These are phyloP conservation scores for Molossus alvarezi DNA, from an alignment of 2,797 vertebrate species.

Conservation along the genomic window DNA sequence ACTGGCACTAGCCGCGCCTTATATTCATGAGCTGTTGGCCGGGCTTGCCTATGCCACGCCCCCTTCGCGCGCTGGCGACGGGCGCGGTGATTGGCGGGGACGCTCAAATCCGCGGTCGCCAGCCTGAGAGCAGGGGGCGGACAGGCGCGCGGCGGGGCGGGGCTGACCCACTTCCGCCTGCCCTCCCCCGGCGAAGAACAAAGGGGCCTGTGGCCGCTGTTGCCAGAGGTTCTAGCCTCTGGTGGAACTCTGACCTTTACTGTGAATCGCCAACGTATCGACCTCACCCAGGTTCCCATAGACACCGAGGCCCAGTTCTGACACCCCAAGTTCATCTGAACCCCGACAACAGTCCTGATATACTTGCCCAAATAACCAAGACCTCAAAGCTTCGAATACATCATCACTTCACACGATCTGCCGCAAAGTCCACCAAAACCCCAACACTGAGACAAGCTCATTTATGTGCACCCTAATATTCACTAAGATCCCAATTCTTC, in stretches of 20 bases:
- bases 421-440: neutral
- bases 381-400: neutral
- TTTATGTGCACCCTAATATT: neutral
- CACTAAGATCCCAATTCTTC: neutral
- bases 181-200: neutral
- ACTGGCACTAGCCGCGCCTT: accelerated
- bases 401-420: neutral
- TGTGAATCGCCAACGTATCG: neutral
- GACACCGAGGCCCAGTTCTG: neutral
- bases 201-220: neutral
- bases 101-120: neutral
- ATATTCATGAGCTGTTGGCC: conserved; percentile 68
- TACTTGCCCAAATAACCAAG: neutral
- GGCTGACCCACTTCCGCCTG: conserved; percentile 75
- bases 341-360: neutral
- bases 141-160: neutral
- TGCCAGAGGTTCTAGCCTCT: neutral
- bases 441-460: neutral
- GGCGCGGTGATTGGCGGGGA: neutral
- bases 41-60: accelerated
- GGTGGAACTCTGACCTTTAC: neutral
- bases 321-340: neutral
- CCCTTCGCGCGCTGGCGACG: neutral
- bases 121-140: neutral
- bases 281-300: neutral